Evolutionary conservation across 2,797 vertebrate genomes (phyloP).

Genomic region (Apodemus agrarius): DNA sequence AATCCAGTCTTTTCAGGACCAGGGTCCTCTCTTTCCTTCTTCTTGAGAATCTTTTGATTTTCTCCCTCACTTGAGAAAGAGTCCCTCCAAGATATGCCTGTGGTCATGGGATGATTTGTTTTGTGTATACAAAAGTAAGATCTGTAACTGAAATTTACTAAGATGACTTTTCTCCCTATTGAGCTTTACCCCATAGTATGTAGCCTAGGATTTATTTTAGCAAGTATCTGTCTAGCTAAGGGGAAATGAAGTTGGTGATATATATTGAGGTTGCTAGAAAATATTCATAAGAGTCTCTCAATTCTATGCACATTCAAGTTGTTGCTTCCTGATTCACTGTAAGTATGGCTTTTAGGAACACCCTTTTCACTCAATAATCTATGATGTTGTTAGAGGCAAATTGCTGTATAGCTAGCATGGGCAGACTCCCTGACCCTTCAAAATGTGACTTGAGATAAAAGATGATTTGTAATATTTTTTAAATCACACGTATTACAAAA

Average conservation of each 20-base stretch:
- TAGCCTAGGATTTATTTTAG: not conserved
- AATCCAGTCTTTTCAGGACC: too few relatives aligned
- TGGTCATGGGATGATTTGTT: not conserved
- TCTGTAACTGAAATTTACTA: not conserved
- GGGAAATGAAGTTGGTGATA: not conserved
- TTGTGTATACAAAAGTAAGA: not conserved
- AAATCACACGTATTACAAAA: slow-evolving; percentile 3
- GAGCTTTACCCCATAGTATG: not conserved
- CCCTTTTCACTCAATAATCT: not conserved
- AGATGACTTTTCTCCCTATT: not conserved
- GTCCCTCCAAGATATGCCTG: not conserved
- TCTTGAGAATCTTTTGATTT: too few relatives aligned
- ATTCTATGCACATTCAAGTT: not conserved
- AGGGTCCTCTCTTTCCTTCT: too few relatives aligned
- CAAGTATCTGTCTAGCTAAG: not conserved
- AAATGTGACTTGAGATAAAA: not conserved
- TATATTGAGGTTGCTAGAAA: not conserved
- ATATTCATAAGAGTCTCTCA: not conserved
- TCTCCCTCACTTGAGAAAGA: not conserved
- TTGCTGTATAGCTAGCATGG: not conserved
- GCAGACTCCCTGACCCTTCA: not conserved
- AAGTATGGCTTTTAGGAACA: not conserved
- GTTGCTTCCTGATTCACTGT: not conserved
- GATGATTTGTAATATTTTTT: not conserved
- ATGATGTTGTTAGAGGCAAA: not conserved